Conservation (phyloP, 2,797 vertebrate genomes). For the Picus viridis region DNA sequence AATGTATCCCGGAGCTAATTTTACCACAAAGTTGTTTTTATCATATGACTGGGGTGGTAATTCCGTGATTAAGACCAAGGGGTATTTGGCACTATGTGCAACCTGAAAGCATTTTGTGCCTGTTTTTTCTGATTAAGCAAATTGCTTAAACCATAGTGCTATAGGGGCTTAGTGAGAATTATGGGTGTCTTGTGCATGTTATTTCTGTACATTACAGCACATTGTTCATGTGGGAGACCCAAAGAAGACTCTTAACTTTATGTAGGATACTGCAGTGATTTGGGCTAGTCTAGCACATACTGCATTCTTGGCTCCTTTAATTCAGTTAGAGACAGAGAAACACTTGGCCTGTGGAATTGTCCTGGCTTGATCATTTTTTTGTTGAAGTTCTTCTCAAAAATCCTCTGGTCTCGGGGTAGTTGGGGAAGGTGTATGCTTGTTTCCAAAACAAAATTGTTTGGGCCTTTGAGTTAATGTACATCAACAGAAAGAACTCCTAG, state of each 20-base stretch:
- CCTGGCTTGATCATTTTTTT: not conserved
- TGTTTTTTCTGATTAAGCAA: not conserved
- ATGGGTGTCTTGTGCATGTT: fast-evolving
- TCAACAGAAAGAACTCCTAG: not conserved
- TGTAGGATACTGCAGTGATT: not conserved
- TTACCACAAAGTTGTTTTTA: not conserved
- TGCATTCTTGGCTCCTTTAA: not conserved
- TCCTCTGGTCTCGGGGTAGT: not conserved
- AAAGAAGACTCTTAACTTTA: not conserved
- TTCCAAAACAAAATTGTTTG: not conserved
- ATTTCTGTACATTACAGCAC: not conserved
- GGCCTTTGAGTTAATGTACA: not conserved
- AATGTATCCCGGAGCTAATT: not conserved
- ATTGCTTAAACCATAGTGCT: not conserved
- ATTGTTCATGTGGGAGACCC: not conserved
- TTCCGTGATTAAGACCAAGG: not conserved
- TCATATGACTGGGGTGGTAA: not conserved
- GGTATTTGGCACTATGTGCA: not conserved
- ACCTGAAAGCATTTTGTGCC: not conserved
- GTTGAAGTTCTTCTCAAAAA: not conserved
- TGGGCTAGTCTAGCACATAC: not conserved
- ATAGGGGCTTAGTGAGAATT: not conserved
- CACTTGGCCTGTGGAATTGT: not conserved
- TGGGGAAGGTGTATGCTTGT: not conserved
- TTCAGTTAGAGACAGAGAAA: not conserved